phyloP scores from a whole-genome alignment of 2,888 invertebrate genomes.

The Nesidiocoris tenuis region DNA sequence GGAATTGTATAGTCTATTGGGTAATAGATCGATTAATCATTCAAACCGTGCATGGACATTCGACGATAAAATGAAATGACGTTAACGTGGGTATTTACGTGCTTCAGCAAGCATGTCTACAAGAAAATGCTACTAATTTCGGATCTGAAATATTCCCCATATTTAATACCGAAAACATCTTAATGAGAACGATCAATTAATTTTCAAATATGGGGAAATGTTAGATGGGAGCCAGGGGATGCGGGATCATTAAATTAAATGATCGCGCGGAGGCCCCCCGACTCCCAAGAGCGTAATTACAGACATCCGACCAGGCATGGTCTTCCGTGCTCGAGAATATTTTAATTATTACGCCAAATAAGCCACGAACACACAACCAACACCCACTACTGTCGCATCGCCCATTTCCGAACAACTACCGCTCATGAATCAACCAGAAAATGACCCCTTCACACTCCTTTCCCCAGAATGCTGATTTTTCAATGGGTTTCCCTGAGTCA shows the following conservation, averaged over 20 bases:
- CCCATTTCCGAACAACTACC: neutral
- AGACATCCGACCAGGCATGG: neutral
- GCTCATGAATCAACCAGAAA: neutral
- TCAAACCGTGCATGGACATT: too few species aligned
- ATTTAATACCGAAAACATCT: too few species aligned
- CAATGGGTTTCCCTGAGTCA: neutral
- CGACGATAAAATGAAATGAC: too few species aligned
- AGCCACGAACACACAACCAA: neutral
- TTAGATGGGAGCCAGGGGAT: neutral
- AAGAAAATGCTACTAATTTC: too few species aligned
- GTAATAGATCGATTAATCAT: too few species aligned
- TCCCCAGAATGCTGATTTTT: neutral
- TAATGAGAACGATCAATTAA: neutral
- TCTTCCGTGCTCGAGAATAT: neutral
- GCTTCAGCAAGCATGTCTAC: too few species aligned
- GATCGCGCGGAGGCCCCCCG: neutral
- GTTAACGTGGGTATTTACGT: too few species aligned
- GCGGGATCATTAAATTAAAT: neutral
- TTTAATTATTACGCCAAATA: neutral
- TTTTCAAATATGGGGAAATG: neutral
- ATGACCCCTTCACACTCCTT: neutral
- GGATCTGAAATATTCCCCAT: too few species aligned
- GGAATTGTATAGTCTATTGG: too few species aligned
- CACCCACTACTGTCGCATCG: neutral
- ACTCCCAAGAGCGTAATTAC: neutral